These are phyloP conservation scores for Leptinotarsa texana DNA, from an alignment of 1,140 invertebrate genomes.

Conservation along the genomic window DNA sequence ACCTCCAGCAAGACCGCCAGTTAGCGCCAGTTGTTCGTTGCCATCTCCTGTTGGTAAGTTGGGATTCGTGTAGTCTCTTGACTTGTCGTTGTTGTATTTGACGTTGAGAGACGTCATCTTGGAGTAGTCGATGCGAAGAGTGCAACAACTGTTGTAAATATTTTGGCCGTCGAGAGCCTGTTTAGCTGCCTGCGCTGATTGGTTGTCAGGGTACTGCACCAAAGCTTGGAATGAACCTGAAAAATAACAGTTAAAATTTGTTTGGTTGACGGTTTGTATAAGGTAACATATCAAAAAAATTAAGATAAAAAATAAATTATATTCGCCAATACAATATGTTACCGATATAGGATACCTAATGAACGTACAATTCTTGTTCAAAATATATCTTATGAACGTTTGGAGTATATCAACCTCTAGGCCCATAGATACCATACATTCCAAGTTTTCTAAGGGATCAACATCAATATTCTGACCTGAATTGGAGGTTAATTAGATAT, in stretches of 20 bases:
- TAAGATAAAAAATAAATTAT: too few relatives aligned
- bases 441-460: too few relatives aligned
- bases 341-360: too few relatives aligned
- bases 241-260: conserved; percentile 53
- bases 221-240: conserved; percentile 98
- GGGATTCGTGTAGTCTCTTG: conserved; percentile 97
- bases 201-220: conserved; percentile 96
- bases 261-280: not conserved
- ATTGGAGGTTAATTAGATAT: too few relatives aligned
- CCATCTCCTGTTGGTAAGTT: conserved; percentile 90
- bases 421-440: too few relatives aligned
- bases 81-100: conserved; percentile 99
- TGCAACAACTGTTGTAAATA: conserved; percentile 99
- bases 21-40: conserved; percentile 58
- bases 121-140: conserved; percentile 98
- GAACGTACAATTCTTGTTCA: too few relatives aligned
- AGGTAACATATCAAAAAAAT: too few relatives aligned
- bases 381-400: too few relatives aligned
- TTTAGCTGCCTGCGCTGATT: conserved; percentile 95
- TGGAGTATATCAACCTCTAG: too few relatives aligned
- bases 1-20: conserved; percentile 63
- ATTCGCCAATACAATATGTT: too few relatives aligned
- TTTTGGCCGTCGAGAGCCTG: conserved; percentile 96
- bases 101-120: conserved; percentile 97
- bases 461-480: too few relatives aligned